Evolutionary conservation across 2,113 vertebrate species (phyloP), one percentile per base, ranked within the genome.

Genomic region (Rhinolophus sinicus): DNA sequence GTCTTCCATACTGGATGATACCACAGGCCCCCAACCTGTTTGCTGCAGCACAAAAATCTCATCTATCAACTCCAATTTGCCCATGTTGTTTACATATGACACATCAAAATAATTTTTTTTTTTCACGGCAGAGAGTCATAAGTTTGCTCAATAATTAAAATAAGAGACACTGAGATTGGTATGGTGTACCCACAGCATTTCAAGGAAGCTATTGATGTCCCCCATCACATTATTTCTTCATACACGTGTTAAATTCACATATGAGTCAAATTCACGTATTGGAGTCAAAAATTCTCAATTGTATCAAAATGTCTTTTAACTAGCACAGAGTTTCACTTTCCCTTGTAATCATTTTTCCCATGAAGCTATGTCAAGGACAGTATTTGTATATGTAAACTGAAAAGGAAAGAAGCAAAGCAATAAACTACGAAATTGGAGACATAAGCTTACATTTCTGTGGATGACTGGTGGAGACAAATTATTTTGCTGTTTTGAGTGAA

Each of bases 1-100:
- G 91, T 97, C 21, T 93, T 97, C 96, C 97, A 87, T 85, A n/a
- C 75, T 73, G 19, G 86, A 70, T 44, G 26, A 11, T 6, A 7
- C 47, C 18, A 33, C n/a, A 4, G 13, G 24, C 21, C 24, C 64
- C 70, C 72, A 58, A 54, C 19, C 70, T 35, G 30, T 87, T 30
- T 60, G 87, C 7, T 2, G 1, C 40, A 13, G 35, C 24, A 2
- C 4, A 13, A 4, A 67, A 56, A 26, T 54, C 65, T 70, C 70
- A 88, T 33, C 24, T 70, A 56, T 84, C 70, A 84, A 22, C 35
- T 30, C 38, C 22, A 18, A 21, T 81, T 64, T 35, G 9, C 72
- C 28, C 14, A 9, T 69, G 67, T 69, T 67, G 44, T 75, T 85
- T 40, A 38, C 28, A 3, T 19, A 11, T 22, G 19, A 76, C 72